phyloP scores from a whole-genome alignment of 2,888 invertebrate genomes.

The Horisme vitalbata region DNA sequence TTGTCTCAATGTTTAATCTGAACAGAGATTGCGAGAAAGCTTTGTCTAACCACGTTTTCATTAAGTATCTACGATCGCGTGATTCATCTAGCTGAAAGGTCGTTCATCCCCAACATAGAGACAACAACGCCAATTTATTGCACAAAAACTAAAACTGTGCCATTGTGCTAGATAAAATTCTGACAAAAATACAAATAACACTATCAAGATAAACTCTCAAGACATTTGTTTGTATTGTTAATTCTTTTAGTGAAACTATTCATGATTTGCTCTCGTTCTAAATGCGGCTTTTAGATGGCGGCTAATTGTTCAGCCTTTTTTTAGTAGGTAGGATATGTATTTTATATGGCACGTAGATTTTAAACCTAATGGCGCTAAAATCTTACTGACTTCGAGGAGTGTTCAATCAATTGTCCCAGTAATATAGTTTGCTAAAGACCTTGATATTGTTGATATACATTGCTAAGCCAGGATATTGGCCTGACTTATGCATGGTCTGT shows the following conservation, averaged over 20 bases:
- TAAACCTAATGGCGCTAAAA: no score
- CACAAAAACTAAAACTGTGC: constrained; percentile 17
- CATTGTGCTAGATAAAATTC: constrained; percentile 16
- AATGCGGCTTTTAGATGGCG: background rate
- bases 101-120: constrained; percentile 14
- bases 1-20: constrained; percentile 7
- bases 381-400: background rate
- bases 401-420: no score
- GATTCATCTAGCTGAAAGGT: constrained; percentile 18
- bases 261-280: background rate
- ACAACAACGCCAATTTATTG: constrained; percentile 4
- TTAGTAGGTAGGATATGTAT: background rate
- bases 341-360: background rate
- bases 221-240: constrained; percentile 12
- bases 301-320: constrained; percentile 1
- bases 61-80: constrained; percentile 16
- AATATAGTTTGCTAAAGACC: background rate
- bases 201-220: constrained; percentile 11
- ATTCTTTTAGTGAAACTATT: constrained; percentile 8
- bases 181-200: constrained; percentile 9
- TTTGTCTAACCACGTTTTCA: constrained; percentile 15
- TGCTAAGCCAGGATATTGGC: constrained; percentile 9
- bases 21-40: constrained; percentile 14
- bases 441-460: background rate
- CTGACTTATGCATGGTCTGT: constrained; percentile 3